These are phyloP conservation scores for Metopolophium dirhodum DNA, from an alignment of 1,140 invertebrate genomes.

Conservation along the genomic window DNA sequence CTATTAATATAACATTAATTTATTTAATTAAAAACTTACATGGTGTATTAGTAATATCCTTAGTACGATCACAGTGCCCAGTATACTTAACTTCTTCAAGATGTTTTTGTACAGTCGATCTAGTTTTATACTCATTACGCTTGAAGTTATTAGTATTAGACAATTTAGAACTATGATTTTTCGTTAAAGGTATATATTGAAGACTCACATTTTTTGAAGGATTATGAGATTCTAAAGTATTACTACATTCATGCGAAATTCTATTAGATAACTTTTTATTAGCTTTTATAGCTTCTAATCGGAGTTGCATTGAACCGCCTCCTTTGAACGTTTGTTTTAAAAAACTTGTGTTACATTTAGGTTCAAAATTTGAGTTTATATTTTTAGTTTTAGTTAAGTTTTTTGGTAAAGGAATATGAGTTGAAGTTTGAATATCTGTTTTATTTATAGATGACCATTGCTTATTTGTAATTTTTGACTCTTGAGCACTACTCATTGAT, in stretches of 20 bases:
- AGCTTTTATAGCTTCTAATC: slow-evolving; percentile 48
- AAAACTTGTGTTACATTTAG: not conserved
- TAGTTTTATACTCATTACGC: not conserved
- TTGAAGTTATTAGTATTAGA: not conserved
- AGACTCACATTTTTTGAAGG: not conserved
- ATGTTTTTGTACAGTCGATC: not conserved
- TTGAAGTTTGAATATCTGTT: not conserved
- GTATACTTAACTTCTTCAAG: not conserved
- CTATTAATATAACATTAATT: no score
- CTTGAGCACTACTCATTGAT: not conserved
- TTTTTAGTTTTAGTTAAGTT: not conserved
- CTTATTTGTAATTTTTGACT: not conserved
- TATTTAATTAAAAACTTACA: slow-evolving; percentile 14
- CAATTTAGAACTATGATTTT: not conserved
- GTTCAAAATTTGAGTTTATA: not conserved
- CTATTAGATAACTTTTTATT: not conserved
- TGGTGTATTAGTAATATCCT: not conserved
- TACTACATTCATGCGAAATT: not conserved
- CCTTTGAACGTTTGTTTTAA: not conserved
- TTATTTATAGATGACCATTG: not conserved
- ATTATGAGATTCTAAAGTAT: not conserved
- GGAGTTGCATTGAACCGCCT: slow-evolving; percentile 10
- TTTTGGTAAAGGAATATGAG: not conserved
- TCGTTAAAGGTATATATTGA: not conserved
- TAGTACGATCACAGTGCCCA: not conserved